A percentile compares a stretch with the other conserved stretches of the same genome.
These are phyloP conservation scores for Sus cebifrons DNA, from an alignment of 2,797 vertebrate genomes.

Conservation along the genomic window DNA sequence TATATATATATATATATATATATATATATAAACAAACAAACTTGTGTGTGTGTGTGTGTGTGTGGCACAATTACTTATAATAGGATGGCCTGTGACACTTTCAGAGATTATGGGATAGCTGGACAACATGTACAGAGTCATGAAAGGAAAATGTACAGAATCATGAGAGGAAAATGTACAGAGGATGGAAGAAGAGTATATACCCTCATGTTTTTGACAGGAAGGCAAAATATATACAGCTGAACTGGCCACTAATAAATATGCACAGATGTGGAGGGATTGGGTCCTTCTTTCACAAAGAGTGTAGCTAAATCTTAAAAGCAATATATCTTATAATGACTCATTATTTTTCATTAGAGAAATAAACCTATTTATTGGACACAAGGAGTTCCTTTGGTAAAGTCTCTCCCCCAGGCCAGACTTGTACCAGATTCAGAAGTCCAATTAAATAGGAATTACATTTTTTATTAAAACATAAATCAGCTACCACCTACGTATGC, in stretches of 20 bases:
- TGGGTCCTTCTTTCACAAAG: neutral
- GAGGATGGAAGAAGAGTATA: neutral
- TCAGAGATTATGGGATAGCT: neutral
- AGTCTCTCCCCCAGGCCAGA: neutral
- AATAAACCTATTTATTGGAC: slow-evolving; percentile 18
- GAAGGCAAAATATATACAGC: neutral
- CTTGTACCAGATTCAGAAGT: neutral
- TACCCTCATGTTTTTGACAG: neutral
- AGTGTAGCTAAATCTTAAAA: neutral
- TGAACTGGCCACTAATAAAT: neutral
- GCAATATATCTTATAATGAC: neutral
- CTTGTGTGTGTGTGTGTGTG: too few species aligned
- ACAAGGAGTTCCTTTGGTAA: neutral
- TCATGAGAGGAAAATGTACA: neutral
- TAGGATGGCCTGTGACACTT: neutral
- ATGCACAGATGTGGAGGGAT: neutral
- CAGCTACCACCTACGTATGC: neutral
- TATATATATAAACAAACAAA: too few species aligned
- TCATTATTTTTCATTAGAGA: neutral
- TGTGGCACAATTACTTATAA: neutral
- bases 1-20: too few species aligned
- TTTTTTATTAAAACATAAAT: slow-evolving; percentile 33
- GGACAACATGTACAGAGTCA: neutral
- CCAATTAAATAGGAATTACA: slow-evolving; percentile 51
- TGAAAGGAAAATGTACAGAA: neutral